Base-by-base conservation (phyloP, 2,888 invertebrate species). In the Lamproptera curius region DNA sequence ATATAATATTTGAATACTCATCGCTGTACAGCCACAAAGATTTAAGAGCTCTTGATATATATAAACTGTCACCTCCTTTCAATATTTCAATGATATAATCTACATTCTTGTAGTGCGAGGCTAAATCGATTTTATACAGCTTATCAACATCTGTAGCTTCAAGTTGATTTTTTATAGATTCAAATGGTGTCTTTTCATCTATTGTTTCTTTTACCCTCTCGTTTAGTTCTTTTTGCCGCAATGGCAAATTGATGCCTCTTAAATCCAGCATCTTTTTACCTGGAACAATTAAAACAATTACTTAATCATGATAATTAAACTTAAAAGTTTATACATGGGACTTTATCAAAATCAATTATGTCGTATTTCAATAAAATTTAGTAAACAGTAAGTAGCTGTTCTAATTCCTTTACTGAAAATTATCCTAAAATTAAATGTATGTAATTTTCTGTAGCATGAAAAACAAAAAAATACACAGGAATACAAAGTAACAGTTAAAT, bases 101-200 rank as follows among this genome's bases (percentile, higher is more conserved):
- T 5, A 71, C 46, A 46, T 79, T 68, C 50, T 57, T 64, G 14
- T 66, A 67, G 53, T 70, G 70, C 8, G 75, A 68, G 1, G 82
- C 82, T 3, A 83, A 51, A 56, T 76, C 76, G 26, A 83, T 82
- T 59, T 76, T 74, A 48, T 67, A 81, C 1, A 83, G 46, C 26
- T 57, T 73, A 37, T 81, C 79, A 2, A 72, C 41, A 54, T 81
- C 82, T 5, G 65, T 39, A 8, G 31, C 16, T 17, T 48, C 49
- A 43, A 40, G 58, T n/a, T 53, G 48, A 38, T 69, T 70, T 2
- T 46, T 28, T 34, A 57, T 50, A 11, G 52, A 42, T 54, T 65
- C 44, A 16, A 49, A 44, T 15, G 39, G 16, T 15, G 41, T 20
- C 41, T 53, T 46, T 33, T 53, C 37, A 13, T 46, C 36, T 23